Conservation (phyloP, 2,113 vertebrate species). For the Turdus rufiventris region DNA sequence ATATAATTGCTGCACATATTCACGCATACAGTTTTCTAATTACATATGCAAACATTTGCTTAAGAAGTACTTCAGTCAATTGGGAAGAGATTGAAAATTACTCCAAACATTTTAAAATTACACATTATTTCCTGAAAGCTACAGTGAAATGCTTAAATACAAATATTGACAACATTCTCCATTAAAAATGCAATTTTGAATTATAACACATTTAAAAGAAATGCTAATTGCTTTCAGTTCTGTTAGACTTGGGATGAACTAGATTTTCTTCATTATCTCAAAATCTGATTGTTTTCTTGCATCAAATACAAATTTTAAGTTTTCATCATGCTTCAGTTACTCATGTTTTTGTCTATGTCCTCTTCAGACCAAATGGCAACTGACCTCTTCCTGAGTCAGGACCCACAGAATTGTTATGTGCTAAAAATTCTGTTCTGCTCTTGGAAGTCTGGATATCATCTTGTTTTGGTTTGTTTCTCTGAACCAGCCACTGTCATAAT, state of each 20-base stretch:
- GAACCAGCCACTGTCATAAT: background rate
- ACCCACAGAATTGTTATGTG: background rate
- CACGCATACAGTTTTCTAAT: background rate
- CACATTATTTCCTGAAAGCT: background rate
- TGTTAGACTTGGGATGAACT: background rate
- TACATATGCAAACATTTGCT: conserved; percentile 29
- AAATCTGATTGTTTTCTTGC: background rate
- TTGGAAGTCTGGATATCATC: background rate
- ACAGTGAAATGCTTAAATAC: background rate
- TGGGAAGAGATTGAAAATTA: background rate
- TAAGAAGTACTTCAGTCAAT: conserved; percentile 20
- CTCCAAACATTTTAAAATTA: background rate
- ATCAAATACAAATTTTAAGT: background rate
- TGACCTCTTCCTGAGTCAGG: accelerated
- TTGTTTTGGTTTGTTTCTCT: background rate
- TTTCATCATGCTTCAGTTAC: background rate
- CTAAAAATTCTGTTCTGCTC: background rate
- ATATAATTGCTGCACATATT: background rate
- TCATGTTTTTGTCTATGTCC: background rate
- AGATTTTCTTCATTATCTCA: background rate
- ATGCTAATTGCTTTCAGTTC: background rate
- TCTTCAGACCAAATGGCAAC: background rate
- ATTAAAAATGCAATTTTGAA: background rate
- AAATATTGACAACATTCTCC: background rate
- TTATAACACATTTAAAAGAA: background rate